phyloP scores from a whole-genome alignment of 2,113 vertebrate genomes.

The Carassius gibelio region DNA sequence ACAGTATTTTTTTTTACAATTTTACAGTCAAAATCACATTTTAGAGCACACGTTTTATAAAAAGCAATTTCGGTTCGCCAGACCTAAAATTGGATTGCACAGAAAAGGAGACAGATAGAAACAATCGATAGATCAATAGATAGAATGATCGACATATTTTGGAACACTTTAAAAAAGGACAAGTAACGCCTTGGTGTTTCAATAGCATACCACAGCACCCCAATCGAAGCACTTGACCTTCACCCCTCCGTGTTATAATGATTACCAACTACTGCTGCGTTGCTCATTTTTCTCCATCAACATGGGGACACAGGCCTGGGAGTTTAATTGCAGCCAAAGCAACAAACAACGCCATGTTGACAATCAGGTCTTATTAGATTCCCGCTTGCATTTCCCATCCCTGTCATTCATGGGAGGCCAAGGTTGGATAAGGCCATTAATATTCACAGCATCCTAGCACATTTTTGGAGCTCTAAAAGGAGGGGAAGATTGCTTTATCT shows the following conservation, averaged over 20 bases:
- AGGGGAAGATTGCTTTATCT: constrained; percentile 50
- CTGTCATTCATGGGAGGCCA: constrained; percentile 56
- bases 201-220: not conserved
- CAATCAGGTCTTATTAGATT: constrained; percentile 68
- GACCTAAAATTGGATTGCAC: not conserved
- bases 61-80: not conserved
- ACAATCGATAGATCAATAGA: not conserved
- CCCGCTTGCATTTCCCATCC: constrained; percentile 64
- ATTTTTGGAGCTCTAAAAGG: constrained; percentile 59
- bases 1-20: not conserved
- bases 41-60: not conserved
- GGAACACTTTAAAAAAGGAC: not conserved
- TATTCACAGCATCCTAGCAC: constrained; percentile 62
- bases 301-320: constrained; percentile 40
- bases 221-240: constrained; percentile 55
- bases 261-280: constrained; percentile 46
- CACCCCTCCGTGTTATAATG: constrained; percentile 46
- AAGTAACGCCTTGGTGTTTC: constrained; percentile 1
- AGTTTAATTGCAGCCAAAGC: constrained; percentile 65
- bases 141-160: not conserved
- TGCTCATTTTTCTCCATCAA: constrained; percentile 45
- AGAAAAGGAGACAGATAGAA: not conserved
- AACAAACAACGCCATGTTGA: constrained; percentile 61
- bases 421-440: constrained; percentile 66
- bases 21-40: not conserved